Evolutionary conservation across 2,888 invertebrate species (phyloP).

Genomic region (Nycteola revayana): DNA sequence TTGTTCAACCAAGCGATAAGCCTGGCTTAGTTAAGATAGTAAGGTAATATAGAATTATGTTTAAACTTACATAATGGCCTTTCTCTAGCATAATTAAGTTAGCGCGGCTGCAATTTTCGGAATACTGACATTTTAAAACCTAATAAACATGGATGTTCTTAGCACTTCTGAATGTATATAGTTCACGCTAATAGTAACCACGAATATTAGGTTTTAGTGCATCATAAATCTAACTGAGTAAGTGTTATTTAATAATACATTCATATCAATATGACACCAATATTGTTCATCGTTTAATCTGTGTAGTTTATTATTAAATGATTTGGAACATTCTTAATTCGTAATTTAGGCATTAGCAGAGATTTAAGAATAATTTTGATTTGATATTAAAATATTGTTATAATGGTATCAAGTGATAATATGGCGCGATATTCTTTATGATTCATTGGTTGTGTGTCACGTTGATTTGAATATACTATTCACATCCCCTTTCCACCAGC

Average conservation of each 20-base stretch:
- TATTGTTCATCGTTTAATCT: conserved; percentile 13
- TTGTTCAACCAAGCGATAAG: background rate
- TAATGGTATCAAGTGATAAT: background rate
- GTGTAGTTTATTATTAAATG: conserved; percentile 13
- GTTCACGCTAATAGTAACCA: conserved; percentile 21
- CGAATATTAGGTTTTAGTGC: conserved; percentile 36
- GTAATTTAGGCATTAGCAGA: conserved; percentile 16
- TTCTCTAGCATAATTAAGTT: background rate
- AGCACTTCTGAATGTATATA: conserved; percentile 8
- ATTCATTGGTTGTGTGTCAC: conserved; percentile 14
- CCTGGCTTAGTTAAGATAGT: background rate
- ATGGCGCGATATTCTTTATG: conserved; percentile 9
- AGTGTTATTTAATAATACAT: conserved; percentile 25
- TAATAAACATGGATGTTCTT: conserved; percentile 30
- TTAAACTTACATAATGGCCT: conserved; percentile 2
- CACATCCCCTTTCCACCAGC: conserved; percentile 14
- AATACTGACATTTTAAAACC: conserved; percentile 31
- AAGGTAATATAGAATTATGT: background rate
- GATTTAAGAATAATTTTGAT: too few species aligned
- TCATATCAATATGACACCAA: conserved; percentile 26
- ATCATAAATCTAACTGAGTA: conserved; percentile 25
- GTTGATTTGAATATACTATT: conserved; percentile 19
- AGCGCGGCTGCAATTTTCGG: conserved; percentile 25
- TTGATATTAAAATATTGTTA: background rate
- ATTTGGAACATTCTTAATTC: conserved; percentile 14